These are phyloP conservation scores for Entelurus aequoreus DNA, from an alignment of 2,113 vertebrate genomes.

Conservation along the genomic window DNA sequence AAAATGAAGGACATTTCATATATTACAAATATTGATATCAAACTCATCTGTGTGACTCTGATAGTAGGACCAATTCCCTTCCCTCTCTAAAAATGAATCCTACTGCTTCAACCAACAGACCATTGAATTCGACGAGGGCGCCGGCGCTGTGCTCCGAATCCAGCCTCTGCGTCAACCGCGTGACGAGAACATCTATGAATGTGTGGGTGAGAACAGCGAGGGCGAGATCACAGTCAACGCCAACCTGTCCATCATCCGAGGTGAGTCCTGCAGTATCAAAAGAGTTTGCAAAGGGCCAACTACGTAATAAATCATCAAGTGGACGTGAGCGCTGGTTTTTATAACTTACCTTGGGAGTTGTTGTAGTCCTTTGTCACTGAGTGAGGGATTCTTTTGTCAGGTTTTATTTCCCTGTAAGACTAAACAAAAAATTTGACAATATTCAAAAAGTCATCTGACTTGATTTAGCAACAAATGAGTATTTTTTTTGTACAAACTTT, in stretches of 20 bases:
- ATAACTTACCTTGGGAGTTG: conserved; percentile 13
- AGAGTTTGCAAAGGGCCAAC: conserved; percentile 17
- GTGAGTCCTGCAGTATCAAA: conserved; percentile 63
- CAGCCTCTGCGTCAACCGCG: conserved; percentile 92
- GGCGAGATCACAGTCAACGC: conserved; percentile 88
- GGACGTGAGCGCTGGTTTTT: conserved; percentile 11
- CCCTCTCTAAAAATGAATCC: background rate
- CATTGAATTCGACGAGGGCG: conserved; percentile 95
- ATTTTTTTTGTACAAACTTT: conserved; percentile 7
- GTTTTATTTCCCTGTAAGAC: background rate
- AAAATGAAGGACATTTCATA: too few relatives aligned
- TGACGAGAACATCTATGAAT: conserved; percentile 95
- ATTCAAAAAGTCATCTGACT: background rate
- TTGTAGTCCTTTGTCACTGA: conserved; percentile 1
- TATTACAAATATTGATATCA: background rate
- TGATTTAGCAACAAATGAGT: background rate
- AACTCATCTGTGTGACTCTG: background rate
- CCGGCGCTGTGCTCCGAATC: conserved; percentile 90
- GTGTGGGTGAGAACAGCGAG: conserved; percentile 86
- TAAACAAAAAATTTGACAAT: background rate
- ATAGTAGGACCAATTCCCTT: background rate
- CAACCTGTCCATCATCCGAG: conserved; percentile 95
- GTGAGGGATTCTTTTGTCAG: background rate
- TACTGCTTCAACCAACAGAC: conserved; percentile 68
- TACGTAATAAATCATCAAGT: conserved; percentile 28